Evolutionary conservation across 2,797 vertebrate species (phyloP).

Genomic region (Oryzias sinensis): DNA sequence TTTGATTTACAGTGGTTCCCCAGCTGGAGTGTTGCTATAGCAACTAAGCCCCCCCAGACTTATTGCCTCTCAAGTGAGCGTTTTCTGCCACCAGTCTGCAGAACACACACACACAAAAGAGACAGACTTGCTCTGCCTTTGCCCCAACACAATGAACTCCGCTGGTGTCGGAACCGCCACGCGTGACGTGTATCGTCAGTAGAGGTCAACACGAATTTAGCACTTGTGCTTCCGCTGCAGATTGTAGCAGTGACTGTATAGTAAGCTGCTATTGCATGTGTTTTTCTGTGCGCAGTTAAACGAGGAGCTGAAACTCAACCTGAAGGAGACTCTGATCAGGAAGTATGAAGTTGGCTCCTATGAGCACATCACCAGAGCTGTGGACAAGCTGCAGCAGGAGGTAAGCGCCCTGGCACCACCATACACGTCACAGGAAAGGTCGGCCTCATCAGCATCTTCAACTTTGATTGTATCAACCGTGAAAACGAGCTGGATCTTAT

Average conservation of each 20-base stretch:
- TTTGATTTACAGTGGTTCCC: slow-evolving; percentile 73
- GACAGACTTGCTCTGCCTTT: slow-evolving; percentile 26
- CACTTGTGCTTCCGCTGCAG: slow-evolving; percentile 1
- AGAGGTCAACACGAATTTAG: slow-evolving; percentile 16
- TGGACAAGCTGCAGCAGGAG: slow-evolving; percentile 95
- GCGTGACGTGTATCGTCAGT: slow-evolving; percentile 10
- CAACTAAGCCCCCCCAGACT: slow-evolving; percentile 71
- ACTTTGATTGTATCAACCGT: background rate
- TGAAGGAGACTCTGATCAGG: slow-evolving; percentile 88
- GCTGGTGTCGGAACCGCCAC: slow-evolving; percentile 15
- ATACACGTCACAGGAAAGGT: background rate
- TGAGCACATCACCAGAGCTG: slow-evolving; percentile 85
- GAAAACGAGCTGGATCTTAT: background rate
- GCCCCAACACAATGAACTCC: slow-evolving; percentile 4
- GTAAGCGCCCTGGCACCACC: slow-evolving; percentile 58
- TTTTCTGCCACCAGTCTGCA: slow-evolving; percentile 57
- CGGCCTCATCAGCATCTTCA: background rate
- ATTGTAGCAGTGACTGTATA: slow-evolving; percentile 7
- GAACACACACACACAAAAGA: slow-evolving; percentile 34
- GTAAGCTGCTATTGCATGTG: slow-evolving; percentile 8
- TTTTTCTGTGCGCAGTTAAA: slow-evolving; percentile 80
- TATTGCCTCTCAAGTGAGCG: slow-evolving; percentile 39
- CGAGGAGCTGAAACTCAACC: slow-evolving; percentile 88
- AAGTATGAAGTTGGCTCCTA: slow-evolving; percentile 73
- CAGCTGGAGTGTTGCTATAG: slow-evolving; percentile 78